These are phyloP conservation scores for Meteorus cinctellus DNA, from an alignment of 2,888 invertebrate species.

Conservation along the genomic window DNA sequence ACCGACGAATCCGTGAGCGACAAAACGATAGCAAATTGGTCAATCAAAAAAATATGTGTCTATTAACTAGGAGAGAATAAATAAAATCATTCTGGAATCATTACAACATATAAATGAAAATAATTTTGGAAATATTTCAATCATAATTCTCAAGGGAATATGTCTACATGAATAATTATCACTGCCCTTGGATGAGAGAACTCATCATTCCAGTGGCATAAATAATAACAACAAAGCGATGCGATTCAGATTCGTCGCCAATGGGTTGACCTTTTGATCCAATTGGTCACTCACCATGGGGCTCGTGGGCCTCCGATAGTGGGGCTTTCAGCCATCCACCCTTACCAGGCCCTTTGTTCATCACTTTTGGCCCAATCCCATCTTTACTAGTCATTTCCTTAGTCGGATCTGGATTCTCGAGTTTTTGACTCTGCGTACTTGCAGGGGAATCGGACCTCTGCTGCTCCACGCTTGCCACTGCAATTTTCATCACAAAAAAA, in stretches of 20 bases:
- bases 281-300: constrained; percentile 70
- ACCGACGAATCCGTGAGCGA: constrained; percentile 54
- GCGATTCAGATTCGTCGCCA: constrained; percentile 50
- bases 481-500: constrained; percentile 65
- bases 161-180: neutral
- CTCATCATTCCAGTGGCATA: neutral
- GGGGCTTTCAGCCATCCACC: constrained; percentile 72
- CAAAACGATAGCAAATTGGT: neutral
- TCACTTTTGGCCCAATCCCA: constrained; percentile 71
- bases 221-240: constrained; percentile 1
- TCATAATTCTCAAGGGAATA: constrained; percentile 6
- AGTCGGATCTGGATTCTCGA: constrained; percentile 70
- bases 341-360: constrained; percentile 71
- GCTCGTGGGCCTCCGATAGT: constrained; percentile 71
- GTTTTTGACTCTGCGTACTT: constrained; percentile 70
- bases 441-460: constrained; percentile 72
- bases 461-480: constrained; percentile 73
- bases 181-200: neutral
- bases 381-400: constrained; percentile 73
- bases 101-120: neutral
- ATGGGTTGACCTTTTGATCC: constrained; percentile 45
- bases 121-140: constrained; percentile 23
- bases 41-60: constrained; percentile 16
- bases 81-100: neutral
- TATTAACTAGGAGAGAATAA: constrained; percentile 11